Conservation (phyloP, 2,888 invertebrate genomes). For the Nudaria mundana region DNA sequence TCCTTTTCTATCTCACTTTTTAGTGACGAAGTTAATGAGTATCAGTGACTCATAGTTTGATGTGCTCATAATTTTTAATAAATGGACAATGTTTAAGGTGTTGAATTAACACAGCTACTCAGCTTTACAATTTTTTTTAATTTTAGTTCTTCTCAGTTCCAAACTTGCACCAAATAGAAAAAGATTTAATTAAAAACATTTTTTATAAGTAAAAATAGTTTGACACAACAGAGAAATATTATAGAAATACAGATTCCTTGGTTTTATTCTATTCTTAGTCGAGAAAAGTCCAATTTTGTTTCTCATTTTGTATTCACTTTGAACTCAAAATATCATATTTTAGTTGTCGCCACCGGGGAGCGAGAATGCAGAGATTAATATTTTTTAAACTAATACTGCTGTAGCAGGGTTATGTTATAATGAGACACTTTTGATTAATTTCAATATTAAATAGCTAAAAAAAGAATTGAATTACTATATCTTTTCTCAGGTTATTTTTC, state of each 20-base stretch:
- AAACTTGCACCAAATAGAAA: conserved; percentile 3
- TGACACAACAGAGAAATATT: conserved; percentile 46
- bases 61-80: no score
- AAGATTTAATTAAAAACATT: conserved; percentile 20
- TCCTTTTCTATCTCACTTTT: no score
- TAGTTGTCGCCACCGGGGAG: conserved; percentile 42
- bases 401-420: conserved; percentile 26
- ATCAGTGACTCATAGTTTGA: no score
- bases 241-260: conserved; percentile 41
- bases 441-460: background rate
- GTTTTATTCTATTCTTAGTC: conserved; percentile 50
- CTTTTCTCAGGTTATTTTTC: background rate
- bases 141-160: no score
- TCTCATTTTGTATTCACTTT: conserved; percentile 59
- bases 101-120: no score
- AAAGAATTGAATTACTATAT: no score
- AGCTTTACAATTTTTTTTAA: no score
- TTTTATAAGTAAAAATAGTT: conserved; percentile 30
- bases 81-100: no score
- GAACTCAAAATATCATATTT: conserved; percentile 58
- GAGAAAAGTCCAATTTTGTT: conserved; percentile 55
- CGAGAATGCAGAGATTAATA: conserved; percentile 25
- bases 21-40: no score
- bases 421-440: conserved; percentile 2
- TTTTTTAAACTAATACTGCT: conserved; percentile 24